Evolutionary conservation across 2,888 invertebrate genomes (phyloP).

Genomic region (Drosophila paramelanica): DNA sequence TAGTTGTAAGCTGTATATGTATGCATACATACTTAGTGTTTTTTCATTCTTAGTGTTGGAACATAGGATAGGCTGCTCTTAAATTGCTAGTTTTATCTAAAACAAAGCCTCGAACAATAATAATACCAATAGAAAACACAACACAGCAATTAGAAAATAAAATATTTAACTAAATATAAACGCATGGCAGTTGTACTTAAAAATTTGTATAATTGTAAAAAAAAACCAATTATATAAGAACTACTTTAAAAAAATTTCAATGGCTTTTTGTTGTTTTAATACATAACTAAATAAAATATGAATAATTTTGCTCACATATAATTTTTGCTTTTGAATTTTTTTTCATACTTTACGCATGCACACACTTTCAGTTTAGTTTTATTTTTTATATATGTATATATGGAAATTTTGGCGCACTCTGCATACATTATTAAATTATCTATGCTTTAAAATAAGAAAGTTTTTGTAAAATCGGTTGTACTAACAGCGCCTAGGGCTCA

Average conservation of each 20-base stretch:
- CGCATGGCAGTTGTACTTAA: conserved; percentile 40
- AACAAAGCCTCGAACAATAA: background rate
- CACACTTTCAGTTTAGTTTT: conserved; percentile 15
- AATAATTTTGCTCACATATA: conserved; percentile 47
- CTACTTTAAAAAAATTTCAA: conserved; percentile 47
- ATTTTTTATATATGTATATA: conserved; percentile 29
- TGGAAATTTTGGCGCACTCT: conserved; percentile 35
- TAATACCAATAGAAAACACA: background rate
- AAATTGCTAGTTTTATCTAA: conserved; percentile 6
- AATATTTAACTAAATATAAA: conserved; percentile 4
- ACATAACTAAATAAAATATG: conserved; percentile 53
- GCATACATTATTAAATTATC: conserved; percentile 28
- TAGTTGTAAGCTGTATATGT: background rate
- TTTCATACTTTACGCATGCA: conserved; percentile 31
- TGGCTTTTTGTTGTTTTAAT: conserved; percentile 50
- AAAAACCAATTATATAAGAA: conserved; percentile 43
- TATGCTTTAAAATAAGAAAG: conserved; percentile 38
- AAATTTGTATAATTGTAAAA: conserved; percentile 40
- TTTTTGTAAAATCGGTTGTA: conserved; percentile 63
- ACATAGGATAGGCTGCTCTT: background rate
- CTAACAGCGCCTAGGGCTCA: conserved; percentile 38
- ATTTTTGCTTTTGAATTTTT: conserved; percentile 21
- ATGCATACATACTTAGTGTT: background rate
- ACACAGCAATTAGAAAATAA: conserved; percentile 1
- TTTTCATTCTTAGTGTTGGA: background rate